These are phyloP conservation scores for Enteromius anoplus DNA, from an alignment of 2,797 vertebrate genomes.

Conservation along the genomic window DNA sequence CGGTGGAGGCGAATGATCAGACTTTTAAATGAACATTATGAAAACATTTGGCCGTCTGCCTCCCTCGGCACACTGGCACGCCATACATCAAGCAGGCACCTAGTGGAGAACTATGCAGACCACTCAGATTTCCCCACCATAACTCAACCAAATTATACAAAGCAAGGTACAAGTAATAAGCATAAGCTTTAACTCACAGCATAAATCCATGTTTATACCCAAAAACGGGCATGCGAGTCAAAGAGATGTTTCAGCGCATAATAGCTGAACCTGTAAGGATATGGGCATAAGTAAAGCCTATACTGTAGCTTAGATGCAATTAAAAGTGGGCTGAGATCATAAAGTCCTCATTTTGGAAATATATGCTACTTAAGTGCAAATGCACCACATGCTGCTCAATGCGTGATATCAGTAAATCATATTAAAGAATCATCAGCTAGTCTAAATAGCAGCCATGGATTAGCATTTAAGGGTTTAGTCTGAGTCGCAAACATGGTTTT, in stretches of 20 bases:
- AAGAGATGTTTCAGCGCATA: slow-evolving; percentile 19
- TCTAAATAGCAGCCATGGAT: slow-evolving; percentile 15
- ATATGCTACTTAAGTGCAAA: slow-evolving; percentile 7
- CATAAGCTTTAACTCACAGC: slow-evolving; percentile 32
- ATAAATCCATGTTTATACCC: slow-evolving; percentile 58
- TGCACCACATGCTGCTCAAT: slow-evolving; percentile 16
- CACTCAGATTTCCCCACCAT: slow-evolving; percentile 36
- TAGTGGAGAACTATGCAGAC: slow-evolving; percentile 48
- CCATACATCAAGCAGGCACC: slow-evolving; percentile 50
- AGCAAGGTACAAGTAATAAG: slow-evolving; percentile 53
- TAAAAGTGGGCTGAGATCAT: background rate
- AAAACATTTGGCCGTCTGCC: slow-evolving; percentile 49
- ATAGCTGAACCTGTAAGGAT: slow-evolving; percentile 33
- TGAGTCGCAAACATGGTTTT: background rate
- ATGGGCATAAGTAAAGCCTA: background rate
- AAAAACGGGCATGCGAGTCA: slow-evolving; percentile 47
- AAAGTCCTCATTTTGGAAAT: slow-evolving; percentile 18
- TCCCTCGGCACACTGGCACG: slow-evolving; percentile 47
- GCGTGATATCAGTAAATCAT: slow-evolving; percentile 15
- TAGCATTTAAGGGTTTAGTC: slow-evolving; percentile 41
- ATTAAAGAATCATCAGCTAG: background rate
- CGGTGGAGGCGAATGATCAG: slow-evolving; percentile 37
- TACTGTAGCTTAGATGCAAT: slow-evolving; percentile 12
- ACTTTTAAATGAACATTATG: slow-evolving; percentile 58
- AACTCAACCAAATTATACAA: slow-evolving; percentile 54